A percentile compares a stretch with the other conserved stretches of the same genome.
Conservation (phyloP, 2,113 vertebrate genomes). For the Grallaria varia region DNA sequence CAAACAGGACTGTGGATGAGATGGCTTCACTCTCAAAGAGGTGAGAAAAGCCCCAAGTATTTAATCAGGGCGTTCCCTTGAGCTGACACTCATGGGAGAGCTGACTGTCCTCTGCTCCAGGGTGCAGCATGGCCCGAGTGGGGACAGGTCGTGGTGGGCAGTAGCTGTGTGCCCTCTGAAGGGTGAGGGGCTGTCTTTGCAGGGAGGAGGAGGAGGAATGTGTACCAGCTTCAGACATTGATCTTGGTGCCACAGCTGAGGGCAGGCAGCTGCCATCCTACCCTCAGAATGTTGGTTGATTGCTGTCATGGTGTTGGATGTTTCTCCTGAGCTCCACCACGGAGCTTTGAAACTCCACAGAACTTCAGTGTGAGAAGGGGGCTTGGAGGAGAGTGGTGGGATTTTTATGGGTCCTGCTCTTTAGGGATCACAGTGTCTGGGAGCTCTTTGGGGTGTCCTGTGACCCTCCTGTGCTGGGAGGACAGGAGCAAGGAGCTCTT, state of each 20-base stretch:
- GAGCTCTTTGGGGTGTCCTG: not conserved
- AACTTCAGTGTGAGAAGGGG: not conserved
- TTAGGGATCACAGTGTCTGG: not conserved
- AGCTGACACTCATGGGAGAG: not conserved
- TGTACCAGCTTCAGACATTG: not conserved
- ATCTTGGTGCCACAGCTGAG: not conserved
- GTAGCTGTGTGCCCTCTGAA: not conserved
- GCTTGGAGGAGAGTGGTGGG: not conserved
- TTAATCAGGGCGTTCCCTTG: not conserved
- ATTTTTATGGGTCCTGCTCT: not conserved
- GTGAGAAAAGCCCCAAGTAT: not conserved
- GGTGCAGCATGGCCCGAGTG: too few relatives aligned
- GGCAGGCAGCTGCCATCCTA: not conserved
- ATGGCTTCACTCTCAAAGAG: not conserved
- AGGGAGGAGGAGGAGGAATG: not conserved
- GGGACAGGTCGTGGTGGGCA: not conserved
- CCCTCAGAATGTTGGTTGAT: not conserved
- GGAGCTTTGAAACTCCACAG: not conserved
- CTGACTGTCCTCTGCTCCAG: not conserved
- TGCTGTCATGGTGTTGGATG: not conserved
- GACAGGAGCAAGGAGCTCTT: rapidly evolving
- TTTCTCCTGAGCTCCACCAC: not conserved
- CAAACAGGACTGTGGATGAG: not conserved
- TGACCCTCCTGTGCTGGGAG: not conserved
- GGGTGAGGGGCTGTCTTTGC: not conserved